Evolutionary conservation across 2,888 invertebrate species (phyloP), one percentile per base, ranked within the genome.

Genomic region (Lycaena phlaeas): DNA sequence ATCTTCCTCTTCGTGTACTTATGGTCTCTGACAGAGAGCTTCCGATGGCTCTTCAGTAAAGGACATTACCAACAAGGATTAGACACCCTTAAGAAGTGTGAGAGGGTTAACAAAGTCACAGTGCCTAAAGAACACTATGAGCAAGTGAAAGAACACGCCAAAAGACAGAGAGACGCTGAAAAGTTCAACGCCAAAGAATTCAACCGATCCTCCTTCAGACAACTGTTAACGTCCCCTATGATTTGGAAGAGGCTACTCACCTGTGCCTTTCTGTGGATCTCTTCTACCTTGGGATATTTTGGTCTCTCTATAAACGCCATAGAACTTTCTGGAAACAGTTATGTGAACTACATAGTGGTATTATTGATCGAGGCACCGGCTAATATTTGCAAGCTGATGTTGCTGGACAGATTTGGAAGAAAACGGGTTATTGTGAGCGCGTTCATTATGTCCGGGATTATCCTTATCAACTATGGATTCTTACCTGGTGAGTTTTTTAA

Each of bases 251-350:
- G 91, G 45, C 63, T 90, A 14, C 62, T 88, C 30, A 90, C 88
- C 14, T 92, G 92, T 45, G 91, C 90, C 1, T 88, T 92, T 49
- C 89, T 92, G 49, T 93, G 93, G 93, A 87, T 90, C 7, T 89
- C 92, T 0, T 92, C 91, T 42, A 90, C 92, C 2, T 85, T 94
- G 43, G 90, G 93, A 3, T 94, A 92, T 64, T 94, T 93, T 50
- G 94, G 94, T 0, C 70, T 94, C 17, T 92, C 92, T 0, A 85
- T 94, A 27, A 93, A 92, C 60, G 90, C 94, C 0, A 92, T 92
- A 34, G 87, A 90, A 3, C 66, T 94, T 14, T 88, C 89, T 11
- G 93, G 93, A 1, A 89, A 93, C 55, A 90, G 90, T 54, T 93
- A 93, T 57, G 58, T 91, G 31, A 94, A 93, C 61, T 94, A 94